Conservation (phyloP, 2,888 invertebrate genomes). For the Tetropium fuscum region DNA sequence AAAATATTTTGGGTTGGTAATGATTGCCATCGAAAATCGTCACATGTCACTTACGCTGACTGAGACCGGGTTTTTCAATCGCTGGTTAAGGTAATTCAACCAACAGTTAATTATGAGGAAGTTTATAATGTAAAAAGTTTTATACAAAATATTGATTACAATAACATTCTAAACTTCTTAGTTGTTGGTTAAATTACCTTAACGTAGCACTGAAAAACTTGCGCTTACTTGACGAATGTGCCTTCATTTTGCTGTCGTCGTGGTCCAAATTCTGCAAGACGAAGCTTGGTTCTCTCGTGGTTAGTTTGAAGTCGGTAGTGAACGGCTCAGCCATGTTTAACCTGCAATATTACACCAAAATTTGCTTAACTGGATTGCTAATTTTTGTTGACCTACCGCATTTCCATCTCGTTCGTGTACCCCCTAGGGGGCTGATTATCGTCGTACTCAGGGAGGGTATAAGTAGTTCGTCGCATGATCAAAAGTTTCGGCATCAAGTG, state of each 20-base stretch:
- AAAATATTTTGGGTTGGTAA: too few relatives aligned
- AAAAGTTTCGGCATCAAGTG: slow-evolving; percentile 91
- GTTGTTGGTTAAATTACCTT: too few relatives aligned
- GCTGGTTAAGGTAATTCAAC: too few relatives aligned
- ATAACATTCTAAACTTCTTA: too few relatives aligned
- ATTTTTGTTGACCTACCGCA: slow-evolving; percentile 72
- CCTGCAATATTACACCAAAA: slow-evolving; percentile 42
- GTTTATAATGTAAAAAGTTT: too few relatives aligned
- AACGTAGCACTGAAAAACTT: too few relatives aligned
- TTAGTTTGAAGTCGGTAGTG: slow-evolving; percentile 65
- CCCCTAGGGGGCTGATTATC: slow-evolving; percentile 83
- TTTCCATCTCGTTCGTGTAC: slow-evolving; percentile 85
- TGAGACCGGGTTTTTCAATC: too few relatives aligned
- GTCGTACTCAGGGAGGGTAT: slow-evolving; percentile 86
- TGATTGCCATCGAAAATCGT: too few relatives aligned
- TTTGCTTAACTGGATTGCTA: background rate
- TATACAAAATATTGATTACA: too few relatives aligned
- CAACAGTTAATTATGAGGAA: too few relatives aligned
- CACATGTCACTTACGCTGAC: too few relatives aligned
- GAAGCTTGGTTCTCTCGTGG: slow-evolving; percentile 64
- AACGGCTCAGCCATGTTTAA: slow-evolving; percentile 64
- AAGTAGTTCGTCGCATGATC: slow-evolving; percentile 92
- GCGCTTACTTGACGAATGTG: slow-evolving; percentile 66
- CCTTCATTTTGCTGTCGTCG: slow-evolving; percentile 64
- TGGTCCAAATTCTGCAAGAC: slow-evolving; percentile 62